These are phyloP conservation scores for Ornithorhynchus anatinus DNA, from an alignment of 2,113 vertebrate species.

Conservation along the genomic window DNA sequence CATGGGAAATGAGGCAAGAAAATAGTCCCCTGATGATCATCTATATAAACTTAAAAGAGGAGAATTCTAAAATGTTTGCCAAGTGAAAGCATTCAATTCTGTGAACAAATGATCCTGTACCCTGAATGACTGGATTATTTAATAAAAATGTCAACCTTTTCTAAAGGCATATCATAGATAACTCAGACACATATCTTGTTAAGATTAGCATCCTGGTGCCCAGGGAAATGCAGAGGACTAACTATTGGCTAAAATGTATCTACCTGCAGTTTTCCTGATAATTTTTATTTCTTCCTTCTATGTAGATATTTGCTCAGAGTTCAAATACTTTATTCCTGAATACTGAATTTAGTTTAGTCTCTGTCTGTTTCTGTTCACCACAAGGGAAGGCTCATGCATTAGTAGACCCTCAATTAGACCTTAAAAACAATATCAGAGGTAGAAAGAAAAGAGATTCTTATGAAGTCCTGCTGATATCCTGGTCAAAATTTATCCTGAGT, in stretches of 20 bases:
- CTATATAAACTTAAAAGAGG: neutral
- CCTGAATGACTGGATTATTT: neutral
- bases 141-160: neutral
- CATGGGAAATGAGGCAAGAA: neutral
- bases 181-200: too few relatives aligned
- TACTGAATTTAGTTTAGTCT: neutral
- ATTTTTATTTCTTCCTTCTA: neutral
- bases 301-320: neutral
- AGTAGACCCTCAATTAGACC: neutral
- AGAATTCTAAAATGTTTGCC: neutral
- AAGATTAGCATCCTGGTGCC: neutral
- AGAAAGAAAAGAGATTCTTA: neutral
- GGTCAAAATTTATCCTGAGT: constrained; percentile 14
- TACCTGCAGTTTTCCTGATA: neutral
- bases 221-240: neutral
- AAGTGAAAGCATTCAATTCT: neutral
- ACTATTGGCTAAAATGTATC: neutral
- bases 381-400: neutral
- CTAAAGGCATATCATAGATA: neutral
- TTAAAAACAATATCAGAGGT: neutral
- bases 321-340: neutral
- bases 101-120: neutral
- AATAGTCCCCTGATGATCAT: neutral
- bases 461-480: neutral
- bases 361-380: fast-evolving